phyloP scores from a whole-genome alignment of 2,797 vertebrate species.

The Trachurus trachurus region DNA sequence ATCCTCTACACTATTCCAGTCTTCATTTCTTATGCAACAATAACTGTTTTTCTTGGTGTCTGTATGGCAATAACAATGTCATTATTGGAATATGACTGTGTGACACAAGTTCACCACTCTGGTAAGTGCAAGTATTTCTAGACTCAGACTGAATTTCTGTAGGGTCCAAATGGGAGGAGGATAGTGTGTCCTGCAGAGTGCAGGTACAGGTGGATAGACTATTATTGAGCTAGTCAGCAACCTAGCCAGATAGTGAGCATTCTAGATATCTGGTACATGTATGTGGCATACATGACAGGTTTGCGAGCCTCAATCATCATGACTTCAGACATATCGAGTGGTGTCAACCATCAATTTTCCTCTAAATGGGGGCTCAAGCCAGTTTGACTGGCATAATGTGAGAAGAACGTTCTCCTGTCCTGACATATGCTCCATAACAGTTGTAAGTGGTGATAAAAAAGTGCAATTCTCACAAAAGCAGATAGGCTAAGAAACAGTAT shows the following conservation, averaged over 20 bases:
- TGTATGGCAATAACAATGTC: background rate
- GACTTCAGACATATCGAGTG: too few relatives aligned
- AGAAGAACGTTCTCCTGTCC: background rate
- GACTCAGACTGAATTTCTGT: background rate
- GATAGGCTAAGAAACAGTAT: background rate
- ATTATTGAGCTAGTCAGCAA: too few relatives aligned
- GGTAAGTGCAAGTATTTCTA: too few relatives aligned
- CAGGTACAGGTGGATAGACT: too few relatives aligned
- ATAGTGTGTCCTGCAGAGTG: too few relatives aligned
- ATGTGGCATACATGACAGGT: too few relatives aligned
- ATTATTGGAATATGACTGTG: background rate
- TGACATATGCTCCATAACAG: background rate
- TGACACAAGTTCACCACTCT: background rate
- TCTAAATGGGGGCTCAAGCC: too few relatives aligned
- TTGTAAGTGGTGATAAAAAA: background rate
- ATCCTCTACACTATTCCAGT: background rate
- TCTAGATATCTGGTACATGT: too few relatives aligned
- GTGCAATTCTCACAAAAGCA: background rate
- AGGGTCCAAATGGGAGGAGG: conserved; percentile 5
- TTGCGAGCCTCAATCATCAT: too few relatives aligned
- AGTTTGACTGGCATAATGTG: background rate
- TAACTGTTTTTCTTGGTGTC: background rate
- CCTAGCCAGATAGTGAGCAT: too few relatives aligned
- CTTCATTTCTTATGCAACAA: background rate
- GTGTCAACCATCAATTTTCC: too few relatives aligned